Conservation (phyloP, 92 coral and sea anemone genomes). For the Porites evermanni region DNA sequence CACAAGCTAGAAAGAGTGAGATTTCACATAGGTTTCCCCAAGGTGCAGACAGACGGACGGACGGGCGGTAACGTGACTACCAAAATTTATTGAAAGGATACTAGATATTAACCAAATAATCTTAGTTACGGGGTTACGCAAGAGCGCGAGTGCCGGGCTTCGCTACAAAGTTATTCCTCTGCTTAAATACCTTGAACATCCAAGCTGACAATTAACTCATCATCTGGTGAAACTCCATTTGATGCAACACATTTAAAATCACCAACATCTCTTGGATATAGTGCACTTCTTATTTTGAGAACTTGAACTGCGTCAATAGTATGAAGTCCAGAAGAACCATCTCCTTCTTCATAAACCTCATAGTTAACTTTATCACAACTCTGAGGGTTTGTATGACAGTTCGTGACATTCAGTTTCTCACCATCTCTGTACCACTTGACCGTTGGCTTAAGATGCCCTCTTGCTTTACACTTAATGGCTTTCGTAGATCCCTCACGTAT, state of each 20-base stretch:
- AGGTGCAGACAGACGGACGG: too few relatives aligned
- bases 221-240: constrained; percentile 9
- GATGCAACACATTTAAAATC: constrained; percentile 31
- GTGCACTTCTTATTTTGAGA: constrained; percentile 33
- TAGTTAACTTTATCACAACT: constrained; percentile 6
- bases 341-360: constrained; percentile 23
- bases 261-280: constrained; percentile 43
- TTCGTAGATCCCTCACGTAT: too few relatives aligned
- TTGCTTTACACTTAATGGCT: too few relatives aligned
- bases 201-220: neutral
- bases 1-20: too few relatives aligned
- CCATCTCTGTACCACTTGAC: constrained; percentile 33
- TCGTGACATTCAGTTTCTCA: neutral
- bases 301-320: neutral
- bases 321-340: neutral
- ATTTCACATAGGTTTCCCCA: too few relatives aligned
- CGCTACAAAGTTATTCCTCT: neutral
- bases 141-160: neutral
- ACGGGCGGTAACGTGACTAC: too few relatives aligned
- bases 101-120: too few relatives aligned
- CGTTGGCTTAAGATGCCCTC: too few relatives aligned
- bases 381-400: neutral
- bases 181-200: constrained; percentile 31
- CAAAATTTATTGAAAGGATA: too few relatives aligned
- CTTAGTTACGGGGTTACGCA: too few relatives aligned